Conservation (phyloP, 2,888 invertebrate genomes). For the Stenolophus ochropezus region DNA sequence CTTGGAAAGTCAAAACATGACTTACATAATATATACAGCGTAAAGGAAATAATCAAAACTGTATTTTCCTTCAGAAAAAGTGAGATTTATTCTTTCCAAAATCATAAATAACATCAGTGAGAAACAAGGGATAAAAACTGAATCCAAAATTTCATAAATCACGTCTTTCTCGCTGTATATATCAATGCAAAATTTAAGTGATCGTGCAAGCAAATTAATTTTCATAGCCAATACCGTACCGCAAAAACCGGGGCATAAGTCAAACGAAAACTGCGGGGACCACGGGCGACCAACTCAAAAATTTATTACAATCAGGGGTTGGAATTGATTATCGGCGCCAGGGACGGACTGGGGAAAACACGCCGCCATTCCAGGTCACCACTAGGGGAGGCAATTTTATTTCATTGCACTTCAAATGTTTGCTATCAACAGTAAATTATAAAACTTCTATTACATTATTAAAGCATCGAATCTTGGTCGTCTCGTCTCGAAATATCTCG, state of each 20-base stretch:
- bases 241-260: constrained; percentile 46
- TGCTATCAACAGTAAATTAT: too few species aligned
- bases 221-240: constrained; percentile 50
- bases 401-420: background rate
- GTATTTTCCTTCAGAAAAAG: background rate
- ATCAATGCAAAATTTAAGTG: constrained; percentile 42
- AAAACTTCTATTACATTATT: too few species aligned
- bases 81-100: background rate
- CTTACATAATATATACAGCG: too few species aligned
- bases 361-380: background rate
- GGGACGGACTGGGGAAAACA: background rate
- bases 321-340: constrained; percentile 50
- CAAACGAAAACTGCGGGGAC: constrained; percentile 44
- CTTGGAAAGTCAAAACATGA: too few species aligned
- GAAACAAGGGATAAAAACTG: constrained; percentile 2
- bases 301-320: constrained; percentile 51
- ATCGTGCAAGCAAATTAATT: constrained; percentile 49
- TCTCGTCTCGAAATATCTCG: too few species aligned
- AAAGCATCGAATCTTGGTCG: too few species aligned
- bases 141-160: constrained; percentile 34
- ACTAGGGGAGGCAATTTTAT: background rate
- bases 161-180: constrained; percentile 20
- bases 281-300: constrained; percentile 41
- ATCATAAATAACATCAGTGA: background rate
- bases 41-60: too few species aligned